Base-by-base conservation (phyloP, 2,888 invertebrate genomes). In the Calliscelio sp. region DNA sequence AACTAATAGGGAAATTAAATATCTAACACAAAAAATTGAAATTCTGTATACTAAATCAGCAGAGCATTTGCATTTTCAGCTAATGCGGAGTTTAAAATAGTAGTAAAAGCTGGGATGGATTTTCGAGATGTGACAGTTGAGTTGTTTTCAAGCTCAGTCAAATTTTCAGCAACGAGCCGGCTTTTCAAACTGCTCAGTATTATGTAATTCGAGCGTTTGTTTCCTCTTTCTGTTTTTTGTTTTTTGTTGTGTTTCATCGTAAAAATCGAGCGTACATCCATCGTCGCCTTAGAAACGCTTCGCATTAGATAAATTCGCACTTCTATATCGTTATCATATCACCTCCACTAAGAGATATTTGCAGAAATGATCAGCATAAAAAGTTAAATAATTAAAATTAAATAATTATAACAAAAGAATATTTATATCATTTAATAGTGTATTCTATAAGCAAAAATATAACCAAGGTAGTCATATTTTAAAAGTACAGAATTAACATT, bases 131-230 rank as follows among this genome's bases (percentile, higher is more conserved):
- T 22, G 51, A 51, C 51, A 66, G 51, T 20, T 24, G 51, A 53
- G 35, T 66, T 66, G 51, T 66, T 66, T 66, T 51, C 66, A 66
- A 66, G 66, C 51, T 53, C 35, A 22, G 51, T 51, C 24, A 51
- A 46, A 51, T 66, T 66, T 32, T 66, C 51, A 35, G 35, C 66
- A 35, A 51, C 38, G 51, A 32, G 66, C 51, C 38, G n/a, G 35
- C 51, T 35, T 66, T 66, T 66, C 32, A 51, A 66, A 51, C 38
- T 51, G 35, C 51, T 51, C 18, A 35, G 66, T 35, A 51, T 66
- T 66, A 51, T 51, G 51, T 66, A 35, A 66, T 51, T 51, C 24
- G 14, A 35, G 51, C 51, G 38, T 66, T 46, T 49, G 32, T 28
- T 63, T 38, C 61, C 22, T 18, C n/a, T 6, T 38, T 28, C 28